Evolutionary conservation across 2,113 vertebrate species (phyloP).

Genomic region (Rhea pennata): DNA sequence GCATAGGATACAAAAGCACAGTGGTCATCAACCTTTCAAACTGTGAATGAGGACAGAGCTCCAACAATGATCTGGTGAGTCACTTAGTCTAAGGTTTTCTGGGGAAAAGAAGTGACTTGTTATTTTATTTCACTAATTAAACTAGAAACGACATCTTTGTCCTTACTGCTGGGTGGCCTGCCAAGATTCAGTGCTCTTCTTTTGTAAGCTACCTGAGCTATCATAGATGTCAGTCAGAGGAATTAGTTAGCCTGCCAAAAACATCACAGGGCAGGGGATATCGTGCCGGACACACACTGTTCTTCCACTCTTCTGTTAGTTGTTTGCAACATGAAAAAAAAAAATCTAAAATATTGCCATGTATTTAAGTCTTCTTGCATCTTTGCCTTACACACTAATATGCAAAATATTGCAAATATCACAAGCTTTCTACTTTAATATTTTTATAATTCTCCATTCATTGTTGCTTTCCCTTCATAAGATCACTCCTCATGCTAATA

Average conservation of each 20-base stretch:
- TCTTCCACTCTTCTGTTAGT: not conserved
- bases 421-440: not conserved
- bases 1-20: not conserved
- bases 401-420: not conserved
- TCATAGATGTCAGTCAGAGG: not conserved
- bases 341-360: not conserved
- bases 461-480: not conserved
- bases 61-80: not conserved
- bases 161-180: not conserved
- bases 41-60: not conserved
- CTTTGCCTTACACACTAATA: not conserved
- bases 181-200: not conserved
- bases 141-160: not conserved
- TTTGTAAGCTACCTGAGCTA: constrained; percentile 23
- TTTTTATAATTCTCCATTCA: not conserved
- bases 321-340: not conserved
- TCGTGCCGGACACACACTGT: not conserved
- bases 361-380: not conserved
- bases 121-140: constrained; percentile 43
- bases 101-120: not conserved
- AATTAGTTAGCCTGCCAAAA: constrained; percentile 1
- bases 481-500: too few species aligned
- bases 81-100: not conserved
- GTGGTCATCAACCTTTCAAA: not conserved
- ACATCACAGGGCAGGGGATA: constrained; percentile 11